A percentile compares a stretch with the other conserved stretches of the same genome.
Conservation (phyloP, 64 coral and sea anemone species). For the Montipora capricornis region DNA sequence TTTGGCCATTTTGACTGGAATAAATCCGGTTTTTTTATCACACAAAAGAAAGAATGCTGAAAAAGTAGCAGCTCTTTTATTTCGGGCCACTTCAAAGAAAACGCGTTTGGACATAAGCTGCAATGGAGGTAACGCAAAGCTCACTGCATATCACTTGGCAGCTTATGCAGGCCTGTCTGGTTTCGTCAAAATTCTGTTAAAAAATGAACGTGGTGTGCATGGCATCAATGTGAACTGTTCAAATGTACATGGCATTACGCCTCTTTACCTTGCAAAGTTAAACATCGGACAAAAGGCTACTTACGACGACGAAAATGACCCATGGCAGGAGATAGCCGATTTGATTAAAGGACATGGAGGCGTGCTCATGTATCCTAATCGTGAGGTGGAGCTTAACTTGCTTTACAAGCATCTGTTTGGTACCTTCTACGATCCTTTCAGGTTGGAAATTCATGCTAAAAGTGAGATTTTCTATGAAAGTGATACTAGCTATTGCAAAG, state of each 20-base stretch:
- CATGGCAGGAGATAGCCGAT: constrained; percentile 28
- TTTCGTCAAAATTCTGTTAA: constrained; percentile 3
- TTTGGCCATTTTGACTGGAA: constrained; percentile 13
- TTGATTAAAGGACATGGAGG: constrained; percentile 21
- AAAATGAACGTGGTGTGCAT: background rate
- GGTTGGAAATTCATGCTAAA: background rate
- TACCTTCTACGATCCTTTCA: background rate
- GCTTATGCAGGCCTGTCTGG: constrained; percentile 17
- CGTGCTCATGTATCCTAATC: constrained; percentile 1
- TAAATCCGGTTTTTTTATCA: background rate
- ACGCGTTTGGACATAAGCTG: background rate
- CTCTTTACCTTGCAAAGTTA: constrained; percentile 58
- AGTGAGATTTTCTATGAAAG: background rate
- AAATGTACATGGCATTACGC: constrained; percentile 59
- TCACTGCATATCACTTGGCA: constrained; percentile 37
- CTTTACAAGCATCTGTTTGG: constrained; percentile 50
- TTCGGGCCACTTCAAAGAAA: background rate
- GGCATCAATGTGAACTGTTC: constrained; percentile 59
- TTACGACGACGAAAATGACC: background rate
- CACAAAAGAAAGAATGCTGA: background rate
- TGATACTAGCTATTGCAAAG: background rate
- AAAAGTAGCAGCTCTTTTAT: background rate
- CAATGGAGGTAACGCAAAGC: background rate
- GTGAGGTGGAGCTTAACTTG: constrained; percentile 23
- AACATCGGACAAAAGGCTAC: background rate